A percentile compares a stretch with the other conserved stretches of the same genome.
phyloP scores from a whole-genome alignment of 1,140 invertebrate genomes.

The Varroa destructor region DNA sequence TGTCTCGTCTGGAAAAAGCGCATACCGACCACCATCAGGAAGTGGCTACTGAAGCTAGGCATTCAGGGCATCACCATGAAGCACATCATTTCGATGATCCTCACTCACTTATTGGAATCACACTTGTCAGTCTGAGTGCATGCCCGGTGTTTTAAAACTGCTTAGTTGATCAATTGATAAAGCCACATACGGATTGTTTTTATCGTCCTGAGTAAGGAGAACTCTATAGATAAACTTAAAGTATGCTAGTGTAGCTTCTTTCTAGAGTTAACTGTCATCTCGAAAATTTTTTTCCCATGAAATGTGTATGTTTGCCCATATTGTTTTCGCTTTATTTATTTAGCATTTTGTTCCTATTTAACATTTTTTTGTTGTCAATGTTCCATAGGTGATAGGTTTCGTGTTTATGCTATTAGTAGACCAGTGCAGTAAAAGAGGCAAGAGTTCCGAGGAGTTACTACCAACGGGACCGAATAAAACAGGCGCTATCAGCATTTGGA shows the following conservation, averaged over 20 bases:
- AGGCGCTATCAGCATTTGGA: neutral
- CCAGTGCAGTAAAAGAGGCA: slow-evolving; percentile 48
- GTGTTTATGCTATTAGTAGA: slow-evolving; percentile 95
- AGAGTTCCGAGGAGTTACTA: slow-evolving; percentile 27
- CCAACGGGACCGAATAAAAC: neutral
- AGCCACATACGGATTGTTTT: neutral
- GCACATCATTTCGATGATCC: slow-evolving; percentile 35
- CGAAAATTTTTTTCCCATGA: too few species aligned
- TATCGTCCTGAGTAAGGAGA: neutral
- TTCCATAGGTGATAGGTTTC: slow-evolving; percentile 57
- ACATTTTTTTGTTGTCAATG: too few species aligned
- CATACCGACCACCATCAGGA: slow-evolving; percentile 27
- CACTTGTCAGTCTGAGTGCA: slow-evolving; percentile 42
- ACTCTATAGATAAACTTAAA: neutral
- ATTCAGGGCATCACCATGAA: slow-evolving; percentile 18
- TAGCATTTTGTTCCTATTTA: too few species aligned
- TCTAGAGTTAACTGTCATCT: too few species aligned
- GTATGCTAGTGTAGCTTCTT: too few species aligned
- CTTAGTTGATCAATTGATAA: too few species aligned
- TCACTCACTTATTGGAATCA: slow-evolving; percentile 55
- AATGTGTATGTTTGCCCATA: too few species aligned
- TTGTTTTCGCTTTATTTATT: too few species aligned
- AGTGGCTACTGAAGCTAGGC: neutral
- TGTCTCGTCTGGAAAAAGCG: slow-evolving; percentile 27
- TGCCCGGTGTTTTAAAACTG: too few species aligned